phyloP scores from a whole-genome alignment of 2,888 invertebrate species.

The Drosophila paranaensis region DNA sequence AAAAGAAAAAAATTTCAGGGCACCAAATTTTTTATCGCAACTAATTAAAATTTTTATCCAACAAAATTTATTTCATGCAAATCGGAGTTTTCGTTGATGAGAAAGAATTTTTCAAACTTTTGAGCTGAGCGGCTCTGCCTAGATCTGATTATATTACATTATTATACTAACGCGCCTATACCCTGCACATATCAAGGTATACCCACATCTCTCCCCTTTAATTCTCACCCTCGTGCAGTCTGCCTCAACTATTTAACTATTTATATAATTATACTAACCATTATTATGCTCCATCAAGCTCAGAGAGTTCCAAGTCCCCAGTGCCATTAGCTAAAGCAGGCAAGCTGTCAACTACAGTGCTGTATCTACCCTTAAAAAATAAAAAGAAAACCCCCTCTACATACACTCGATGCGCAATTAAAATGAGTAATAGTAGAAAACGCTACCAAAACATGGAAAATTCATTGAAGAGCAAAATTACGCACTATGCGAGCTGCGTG shows the following conservation, averaged over 20 bases:
- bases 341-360: conserved; percentile 67
- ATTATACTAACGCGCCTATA: no score
- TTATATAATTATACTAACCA: conserved; percentile 54
- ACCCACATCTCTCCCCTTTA: neutral
- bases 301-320: conserved; percentile 54
- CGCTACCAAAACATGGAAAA: conserved; percentile 46
- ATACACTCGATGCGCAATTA: conserved; percentile 58
- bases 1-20: no score
- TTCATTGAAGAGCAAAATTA: conserved; percentile 51
- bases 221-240: neutral
- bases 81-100: no score
- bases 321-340: conserved; percentile 61
- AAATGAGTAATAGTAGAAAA: conserved; percentile 55
- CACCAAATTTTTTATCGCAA: no score
- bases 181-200: neutral
- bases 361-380: conserved; percentile 50
- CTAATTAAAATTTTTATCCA: no score
- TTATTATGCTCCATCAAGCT: conserved; percentile 57
- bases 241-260: conserved; percentile 10
- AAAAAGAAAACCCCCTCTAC: neutral
- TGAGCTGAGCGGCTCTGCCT: no score
- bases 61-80: no score
- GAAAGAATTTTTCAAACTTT: no score
- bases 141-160: no score
- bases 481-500: conserved; percentile 7